Base-by-base conservation (phyloP, 2,888 invertebrate genomes). In the Glaucopsyche alexis region DNA sequence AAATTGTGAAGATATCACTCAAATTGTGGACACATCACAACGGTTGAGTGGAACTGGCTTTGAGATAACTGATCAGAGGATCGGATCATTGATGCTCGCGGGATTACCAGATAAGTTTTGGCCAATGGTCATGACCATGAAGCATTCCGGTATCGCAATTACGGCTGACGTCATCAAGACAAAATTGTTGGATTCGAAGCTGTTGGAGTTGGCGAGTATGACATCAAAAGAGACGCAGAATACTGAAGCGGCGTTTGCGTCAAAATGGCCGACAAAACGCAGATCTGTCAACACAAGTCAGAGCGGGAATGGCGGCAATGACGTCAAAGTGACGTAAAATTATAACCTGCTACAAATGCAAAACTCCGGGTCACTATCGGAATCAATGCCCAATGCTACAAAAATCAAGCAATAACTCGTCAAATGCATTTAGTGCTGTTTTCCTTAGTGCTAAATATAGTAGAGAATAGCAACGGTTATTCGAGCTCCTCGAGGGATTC, bases 221-320 rank as follows among this genome's bases (percentile, higher is more conserved):
- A 72, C 74, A 14, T 74, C 29, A 4, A 74, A 52, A 0, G 74
- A 72, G 14, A 42, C 47, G 60, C 74, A 72, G 71, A 72, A 74
- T 74, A 64, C 74, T 72, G 72, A 72, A 74, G 14, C 72, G 71
- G 74, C 72, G 66, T 74, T 74, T 65, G 72, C 72, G 1, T 72
- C 71, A 60, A 74, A 74, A 72, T 74, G 72, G 71, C 40, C 40
- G 45, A 74, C 64, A 66, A 74, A 74, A 71, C 42, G 29, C 7
- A 74, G 52, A 74, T 7, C 14, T 72, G 65, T 65, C 70, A 72
- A 55, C 55, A 73, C 60, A n/a, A 60, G 52, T 69, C 66, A 65
- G 67, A 66, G 65, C 72, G 66, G 40, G 1, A 69, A 52, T 50
- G 29, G 71, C 47, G 19, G 71, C 0, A 65, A 13, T 49, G 45